These are phyloP conservation scores for Zoroaster sp. DNA, from an alignment of 53 echinoderm and acorn worm genomes.

Conservation along the genomic window DNA sequence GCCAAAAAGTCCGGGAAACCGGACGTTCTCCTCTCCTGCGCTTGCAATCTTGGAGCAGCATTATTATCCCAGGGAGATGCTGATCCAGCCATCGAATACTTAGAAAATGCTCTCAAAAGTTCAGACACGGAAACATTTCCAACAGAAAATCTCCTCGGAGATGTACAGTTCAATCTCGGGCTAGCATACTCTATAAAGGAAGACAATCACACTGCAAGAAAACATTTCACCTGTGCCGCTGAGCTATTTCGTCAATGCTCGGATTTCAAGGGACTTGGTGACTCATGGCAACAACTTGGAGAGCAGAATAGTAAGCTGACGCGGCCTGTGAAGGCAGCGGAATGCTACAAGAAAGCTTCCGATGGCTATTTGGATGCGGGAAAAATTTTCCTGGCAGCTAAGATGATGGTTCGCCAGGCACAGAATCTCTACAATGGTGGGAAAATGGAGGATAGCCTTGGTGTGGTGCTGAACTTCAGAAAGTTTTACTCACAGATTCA, in stretches of 20 bases:
- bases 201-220: slow-evolving; percentile 49
- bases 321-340: slow-evolving; percentile 18
- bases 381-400: neutral
- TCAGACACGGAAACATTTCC: neutral
- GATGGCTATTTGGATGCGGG: neutral
- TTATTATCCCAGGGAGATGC: slow-evolving; percentile 50
- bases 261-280: slow-evolving; percentile 55
- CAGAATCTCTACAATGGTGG: slow-evolving; percentile 17
- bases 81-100: slow-evolving; percentile 42
- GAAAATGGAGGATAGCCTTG: neutral
- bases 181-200: slow-evolving; percentile 67
- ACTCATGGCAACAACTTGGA: slow-evolving; percentile 71
- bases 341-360: slow-evolving; percentile 34
- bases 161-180: slow-evolving; percentile 86
- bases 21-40: slow-evolving; percentile 69
- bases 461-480: neutral
- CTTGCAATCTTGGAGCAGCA: slow-evolving; percentile 89
- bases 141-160: slow-evolving; percentile 64
- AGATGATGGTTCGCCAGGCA: slow-evolving; percentile 33
- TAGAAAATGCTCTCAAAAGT: slow-evolving; percentile 26
- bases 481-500: slow-evolving; percentile 13
- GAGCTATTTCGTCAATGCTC: slow-evolving; percentile 49
- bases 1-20: slow-evolving; percentile 51
- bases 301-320: slow-evolving; percentile 54
- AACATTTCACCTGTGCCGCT: slow-evolving; percentile 56